phyloP scores from a whole-genome alignment of 2,113 vertebrate species.

The Atractosteus spatula region DNA sequence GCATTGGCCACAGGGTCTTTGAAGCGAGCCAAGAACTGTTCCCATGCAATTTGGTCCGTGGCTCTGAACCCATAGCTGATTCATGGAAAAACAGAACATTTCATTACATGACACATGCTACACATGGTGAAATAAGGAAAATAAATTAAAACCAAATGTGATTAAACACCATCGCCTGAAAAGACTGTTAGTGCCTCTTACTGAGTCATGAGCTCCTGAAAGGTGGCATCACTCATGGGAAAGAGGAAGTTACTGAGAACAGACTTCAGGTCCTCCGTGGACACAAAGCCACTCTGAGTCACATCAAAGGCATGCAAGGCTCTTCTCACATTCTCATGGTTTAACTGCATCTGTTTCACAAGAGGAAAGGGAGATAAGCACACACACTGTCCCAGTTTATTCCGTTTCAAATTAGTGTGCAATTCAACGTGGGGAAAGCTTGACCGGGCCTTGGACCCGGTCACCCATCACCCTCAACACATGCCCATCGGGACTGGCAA shows the following conservation, averaged over 20 bases:
- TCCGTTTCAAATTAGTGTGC: too few relatives aligned
- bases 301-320: conserved; percentile 63
- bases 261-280: conserved; percentile 65
- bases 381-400: not conserved
- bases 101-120: not conserved
- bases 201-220: conserved; percentile 70
- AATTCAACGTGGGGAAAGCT: too few relatives aligned
- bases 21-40: conserved; percentile 53
- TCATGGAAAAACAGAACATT: conserved; percentile 14
- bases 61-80: conserved; percentile 48
- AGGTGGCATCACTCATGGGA: conserved; percentile 58
- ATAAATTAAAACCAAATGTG: too few relatives aligned
- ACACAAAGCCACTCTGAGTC: conserved; percentile 53
- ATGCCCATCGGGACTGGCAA: too few relatives aligned
- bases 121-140: not conserved
- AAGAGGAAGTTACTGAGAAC: conserved; percentile 68
- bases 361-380: conserved; percentile 4
- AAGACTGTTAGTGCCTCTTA: conserved; percentile 41
- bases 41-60: conserved; percentile 49
- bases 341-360: conserved; percentile 28
- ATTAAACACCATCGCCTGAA: conserved; percentile 6
- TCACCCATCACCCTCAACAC: too few relatives aligned
- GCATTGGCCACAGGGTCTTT: conserved; percentile 20
- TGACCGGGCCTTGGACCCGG: too few relatives aligned
- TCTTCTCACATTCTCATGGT: conserved; percentile 47